These are phyloP conservation scores for Heliocidaris erythrogramma DNA, from an alignment of 35 echinoderm and acorn worm species.

Conservation along the genomic window DNA sequence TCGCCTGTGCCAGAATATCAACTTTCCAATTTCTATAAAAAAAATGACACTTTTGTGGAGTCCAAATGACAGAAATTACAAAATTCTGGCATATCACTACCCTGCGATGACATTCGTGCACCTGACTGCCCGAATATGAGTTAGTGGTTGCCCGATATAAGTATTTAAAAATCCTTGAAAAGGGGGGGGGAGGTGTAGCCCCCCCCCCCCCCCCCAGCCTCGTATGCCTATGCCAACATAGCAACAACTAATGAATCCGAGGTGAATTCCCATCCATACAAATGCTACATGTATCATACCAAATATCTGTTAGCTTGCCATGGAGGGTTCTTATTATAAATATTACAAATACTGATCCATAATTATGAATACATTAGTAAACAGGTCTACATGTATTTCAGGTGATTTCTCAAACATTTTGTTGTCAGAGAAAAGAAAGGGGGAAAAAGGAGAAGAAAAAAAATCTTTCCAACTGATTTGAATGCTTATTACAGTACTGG, in stretches of 20 bases:
- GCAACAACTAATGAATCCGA: not conserved
- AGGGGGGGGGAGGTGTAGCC: too few relatives aligned
- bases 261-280: not conserved
- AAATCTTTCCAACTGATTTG: not conserved
- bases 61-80: too few relatives aligned
- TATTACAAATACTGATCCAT: not conserved
- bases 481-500: conserved; percentile 3
- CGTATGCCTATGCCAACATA: not conserved
- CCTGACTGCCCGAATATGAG: too few relatives aligned
- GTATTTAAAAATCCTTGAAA: too few relatives aligned
- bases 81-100: too few relatives aligned
- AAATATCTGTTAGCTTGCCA: not conserved
- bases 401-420: not conserved
- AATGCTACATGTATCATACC: too few relatives aligned
- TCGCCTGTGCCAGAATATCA: too few relatives aligned
- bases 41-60: too few relatives aligned
- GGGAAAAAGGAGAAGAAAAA: not conserved
- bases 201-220: too few relatives aligned
- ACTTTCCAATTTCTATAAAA: too few relatives aligned
- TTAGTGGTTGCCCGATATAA: too few relatives aligned
- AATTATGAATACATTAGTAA: not conserved
- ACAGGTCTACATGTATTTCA: not conserved
- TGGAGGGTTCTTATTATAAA: not conserved
- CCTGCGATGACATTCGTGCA: too few relatives aligned
- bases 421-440: not conserved